These are phyloP conservation scores for Leptinotarsa defecta DNA, from an alignment of 1,140 invertebrate species.

Conservation along the genomic window DNA sequence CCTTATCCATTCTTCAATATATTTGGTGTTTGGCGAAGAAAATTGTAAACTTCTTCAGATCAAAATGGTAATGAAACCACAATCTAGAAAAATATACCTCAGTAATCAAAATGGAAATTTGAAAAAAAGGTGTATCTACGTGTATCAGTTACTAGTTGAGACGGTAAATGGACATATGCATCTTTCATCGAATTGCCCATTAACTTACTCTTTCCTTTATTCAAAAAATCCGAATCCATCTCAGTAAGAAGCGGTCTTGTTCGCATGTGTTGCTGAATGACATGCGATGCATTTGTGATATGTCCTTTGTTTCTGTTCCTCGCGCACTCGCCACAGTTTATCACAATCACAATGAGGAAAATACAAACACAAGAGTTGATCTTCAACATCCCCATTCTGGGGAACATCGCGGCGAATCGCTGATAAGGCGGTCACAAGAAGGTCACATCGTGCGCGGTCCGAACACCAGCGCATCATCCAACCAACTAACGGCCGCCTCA, in stretches of 20 bases:
- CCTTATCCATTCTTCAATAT: no score
- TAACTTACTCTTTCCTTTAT: conserved; percentile 42
- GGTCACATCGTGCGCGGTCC: conserved; percentile 40
- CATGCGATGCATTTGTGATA: conserved; percentile 23
- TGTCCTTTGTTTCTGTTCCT: conserved; percentile 33
- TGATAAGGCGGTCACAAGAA: conserved; percentile 6
- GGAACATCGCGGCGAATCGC: conserved; percentile 2
- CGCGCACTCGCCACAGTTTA: conserved; percentile 34
- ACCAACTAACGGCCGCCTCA: conserved; percentile 32
- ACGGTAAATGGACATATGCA: no score
- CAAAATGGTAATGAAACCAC: no score
- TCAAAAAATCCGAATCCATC: conserved; percentile 38
- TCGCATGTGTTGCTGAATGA: conserved; percentile 26
- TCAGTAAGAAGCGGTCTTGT: conserved; percentile 27
- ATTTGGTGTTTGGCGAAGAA: no score
- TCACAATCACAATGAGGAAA: conserved; percentile 39
- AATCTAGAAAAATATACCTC: no score
- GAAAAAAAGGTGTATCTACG: no score
- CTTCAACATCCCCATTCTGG: conserved; percentile 15
- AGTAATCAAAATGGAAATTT: no score
- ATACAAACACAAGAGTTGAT: conserved; percentile 21
- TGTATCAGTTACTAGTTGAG: no score
- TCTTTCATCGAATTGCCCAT: not conserved
- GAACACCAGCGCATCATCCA: conserved; percentile 30
- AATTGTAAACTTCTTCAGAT: no score